These are phyloP conservation scores for Phortica variegata DNA, from an alignment of 1,140 invertebrate genomes.

Conservation along the genomic window DNA sequence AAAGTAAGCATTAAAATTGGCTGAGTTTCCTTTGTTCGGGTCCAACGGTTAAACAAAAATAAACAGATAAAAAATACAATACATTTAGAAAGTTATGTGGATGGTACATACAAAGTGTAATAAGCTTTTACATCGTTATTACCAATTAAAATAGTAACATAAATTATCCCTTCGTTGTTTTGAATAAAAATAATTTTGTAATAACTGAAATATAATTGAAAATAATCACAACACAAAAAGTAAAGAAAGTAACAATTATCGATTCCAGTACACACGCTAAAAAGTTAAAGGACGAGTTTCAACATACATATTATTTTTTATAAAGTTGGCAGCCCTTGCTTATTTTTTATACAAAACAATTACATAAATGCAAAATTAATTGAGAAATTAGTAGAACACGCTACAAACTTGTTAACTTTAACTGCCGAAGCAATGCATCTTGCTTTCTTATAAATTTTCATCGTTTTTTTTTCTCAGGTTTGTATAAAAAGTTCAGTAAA, in stretches of 20 bases:
- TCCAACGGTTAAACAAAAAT: slow-evolving; percentile 42
- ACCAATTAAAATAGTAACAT: slow-evolving; percentile 39
- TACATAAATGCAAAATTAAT: no score
- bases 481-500: slow-evolving; percentile 56
- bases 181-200: neutral
- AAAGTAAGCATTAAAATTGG: slow-evolving; percentile 53
- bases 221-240: slow-evolving; percentile 45
- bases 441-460: slow-evolving; percentile 6
- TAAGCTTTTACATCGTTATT: slow-evolving; percentile 33
- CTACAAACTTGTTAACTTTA: no score
- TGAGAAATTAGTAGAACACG: no score
- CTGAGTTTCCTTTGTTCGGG: slow-evolving; percentile 32
- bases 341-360: slow-evolving; percentile 6
- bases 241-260: slow-evolving; percentile 2
- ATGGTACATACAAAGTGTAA: slow-evolving; percentile 34
- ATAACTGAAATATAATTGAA: slow-evolving; percentile 14
- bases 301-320: slow-evolving; percentile 16
- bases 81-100: slow-evolving; percentile 13
- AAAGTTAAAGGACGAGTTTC: neutral
- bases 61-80: slow-evolving; percentile 31
- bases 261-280: neutral
- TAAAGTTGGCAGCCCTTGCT: slow-evolving; percentile 28
- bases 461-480: slow-evolving; percentile 18
- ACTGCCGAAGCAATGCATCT: slow-evolving; percentile 27
- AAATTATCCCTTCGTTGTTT: no score